These are phyloP conservation scores for Corythornis madagascariensis DNA, from an alignment of 2,113 vertebrate genomes.

Conservation along the genomic window DNA sequence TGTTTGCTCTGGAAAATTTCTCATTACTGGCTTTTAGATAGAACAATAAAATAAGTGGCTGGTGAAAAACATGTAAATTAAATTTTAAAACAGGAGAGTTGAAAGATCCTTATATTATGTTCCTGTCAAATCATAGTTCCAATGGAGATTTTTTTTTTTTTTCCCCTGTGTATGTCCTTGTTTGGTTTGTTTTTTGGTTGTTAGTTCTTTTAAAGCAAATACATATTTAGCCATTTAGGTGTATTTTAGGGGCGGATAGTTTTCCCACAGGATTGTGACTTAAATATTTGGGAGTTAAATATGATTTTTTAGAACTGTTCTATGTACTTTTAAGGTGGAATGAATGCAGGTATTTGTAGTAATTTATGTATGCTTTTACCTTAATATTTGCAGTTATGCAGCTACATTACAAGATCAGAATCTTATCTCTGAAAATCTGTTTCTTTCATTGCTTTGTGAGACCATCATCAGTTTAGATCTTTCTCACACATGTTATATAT, in stretches of 20 bases:
- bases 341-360: neutral
- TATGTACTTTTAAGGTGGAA: neutral
- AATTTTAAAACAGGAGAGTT: neutral
- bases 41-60: neutral
- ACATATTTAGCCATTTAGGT: neutral
- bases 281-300: neutral
- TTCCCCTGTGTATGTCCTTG: neutral
- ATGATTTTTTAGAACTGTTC: neutral
- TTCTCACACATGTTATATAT: constrained; percentile 25
- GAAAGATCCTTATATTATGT: neutral
- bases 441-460: constrained; percentile 16
- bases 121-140: neutral
- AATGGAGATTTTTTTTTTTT: neutral
- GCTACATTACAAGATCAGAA: neutral
- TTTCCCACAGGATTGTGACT: neutral
- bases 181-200: neutral
- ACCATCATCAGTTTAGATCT: constrained; percentile 12
- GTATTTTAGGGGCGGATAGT: neutral
- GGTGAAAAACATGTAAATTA: neutral
- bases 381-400: neutral
- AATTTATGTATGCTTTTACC: neutral
- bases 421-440: constrained; percentile 12
- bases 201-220: neutral
- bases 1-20: neutral
- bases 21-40: neutral